Base-by-base conservation (phyloP, 2,113 vertebrate genomes). In the Bucco capensis region DNA sequence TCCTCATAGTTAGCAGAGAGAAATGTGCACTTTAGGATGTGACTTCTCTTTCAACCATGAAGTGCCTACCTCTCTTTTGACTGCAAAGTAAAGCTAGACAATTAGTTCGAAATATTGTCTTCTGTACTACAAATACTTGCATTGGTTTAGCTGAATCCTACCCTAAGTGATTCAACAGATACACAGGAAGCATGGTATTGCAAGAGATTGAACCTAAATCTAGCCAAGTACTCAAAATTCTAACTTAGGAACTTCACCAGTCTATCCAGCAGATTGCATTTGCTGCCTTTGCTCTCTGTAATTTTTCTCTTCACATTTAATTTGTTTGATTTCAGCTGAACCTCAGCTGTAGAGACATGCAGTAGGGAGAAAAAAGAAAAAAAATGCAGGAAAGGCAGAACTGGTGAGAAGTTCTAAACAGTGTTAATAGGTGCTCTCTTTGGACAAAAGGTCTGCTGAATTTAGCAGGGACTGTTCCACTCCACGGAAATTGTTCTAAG, bases 211-310 rank as follows among this genome's bases (percentile, higher is more conserved):
- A 82, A 31, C 10, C 2, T 9, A 57, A 12, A 24, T 50, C 11
- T 84, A n/a, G 38, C 51, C 5, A 33, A 37, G 37, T 84, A 42
- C 24, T 80, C 46, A 75, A 40, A 69, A 18, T 7, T 74, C 27
- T n/a, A 64, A 14, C 21, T 47, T 31, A 12, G 0, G 2, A 40
- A 44, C 37, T 65, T 88, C 22, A 54, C 15, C n/a, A 23, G 0
- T 70, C n/a, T 56, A 21, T 53, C 37, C 25, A 40, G 31, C 10
- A 56, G 46, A 27, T 31, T 82, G 8, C 69, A 50, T 42, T 37
- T 2, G 1, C 12, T 92, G 37, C 25, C 18, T 87, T 84, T 75
- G 19, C 18, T 91, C 28, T 66, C 38, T 65, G 33, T 65, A 33
- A 79, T 72, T 89, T 12, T 25, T 70, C 24, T 74, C 35, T 92